Base-by-base conservation (phyloP, 2,797 vertebrate species). In the Sylvilagus floridanus region DNA sequence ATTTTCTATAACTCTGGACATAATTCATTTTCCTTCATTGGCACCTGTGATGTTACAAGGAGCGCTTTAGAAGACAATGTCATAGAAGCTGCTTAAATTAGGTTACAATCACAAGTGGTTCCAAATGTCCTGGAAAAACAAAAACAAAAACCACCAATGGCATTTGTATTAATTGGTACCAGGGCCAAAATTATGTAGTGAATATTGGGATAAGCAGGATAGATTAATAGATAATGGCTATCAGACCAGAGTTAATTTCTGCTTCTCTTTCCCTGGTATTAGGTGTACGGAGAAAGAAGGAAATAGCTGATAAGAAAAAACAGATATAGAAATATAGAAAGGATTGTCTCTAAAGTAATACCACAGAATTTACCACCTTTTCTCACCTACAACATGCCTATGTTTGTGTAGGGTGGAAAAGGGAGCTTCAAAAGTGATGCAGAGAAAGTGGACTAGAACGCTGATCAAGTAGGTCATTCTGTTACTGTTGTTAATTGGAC, bases 341-440 rank as follows among this genome's bases (percentile, higher is more conserved):
- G 19, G 4, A 68, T 68, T 83, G 24, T 77, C n/a, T 91, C 96
- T 85, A 96, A 93, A 72, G 13, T 60, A 73, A 90, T 90, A 78
- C 5, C 32, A 63, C 22, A 50, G 6, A 95, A 32, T 93, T 57
- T 65, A 75, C 11, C 28, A 47, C 1, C 78, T 68, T 73, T 90
- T 87, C 21, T 54, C 69, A 57, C 47, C 73, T 0, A 73, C 12
- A 69, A 37, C 2, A 47, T 54, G 19, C 11, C 30, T 62, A 17
- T 19, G 14, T 66, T 79, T 86, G 30, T 60, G 1, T 63, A 7
- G 6, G 17, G 84, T 12, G 4, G 0, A 30, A 87, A 76, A 63
- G 0, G 24, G 3, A 69, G 17, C 30, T 88, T 89, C 66, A 81
- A 47, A 87, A 89, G 7, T 1, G 81, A n/a, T 65, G 42, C 88